A percentile compares a stretch with the other conserved stretches of the same genome.
These are phyloP conservation scores for Papilio polyxenes DNA, from an alignment of 1,140 invertebrate genomes.

Conservation along the genomic window DNA sequence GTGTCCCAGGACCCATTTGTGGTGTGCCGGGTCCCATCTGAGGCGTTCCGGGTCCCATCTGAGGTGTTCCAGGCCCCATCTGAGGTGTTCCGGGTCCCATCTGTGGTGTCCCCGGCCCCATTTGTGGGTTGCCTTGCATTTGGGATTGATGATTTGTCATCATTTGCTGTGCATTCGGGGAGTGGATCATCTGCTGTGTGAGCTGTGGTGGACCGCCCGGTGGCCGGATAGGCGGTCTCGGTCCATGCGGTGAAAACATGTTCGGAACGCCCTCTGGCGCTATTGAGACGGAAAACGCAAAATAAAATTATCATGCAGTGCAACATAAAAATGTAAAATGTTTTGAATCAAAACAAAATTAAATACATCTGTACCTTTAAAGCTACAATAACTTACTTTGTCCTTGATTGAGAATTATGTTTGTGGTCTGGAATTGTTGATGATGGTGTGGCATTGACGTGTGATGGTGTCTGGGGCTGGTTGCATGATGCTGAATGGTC, in stretches of 20 bases:
- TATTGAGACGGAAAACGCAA: conserved; percentile 69
- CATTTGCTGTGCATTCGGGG: conserved; percentile 63
- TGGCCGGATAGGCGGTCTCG: conserved; percentile 62
- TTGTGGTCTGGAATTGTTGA: conserved; percentile 72
- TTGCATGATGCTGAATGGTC: conserved; percentile 92
- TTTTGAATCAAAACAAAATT: conserved; percentile 47
- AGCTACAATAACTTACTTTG: conserved; percentile 63
- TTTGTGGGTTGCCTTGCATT: conserved; percentile 49
- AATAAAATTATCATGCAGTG: conserved; percentile 71
- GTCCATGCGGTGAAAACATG: conserved; percentile 74
- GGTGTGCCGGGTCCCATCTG: conserved; percentile 65
- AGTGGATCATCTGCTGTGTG: conserved; percentile 59
- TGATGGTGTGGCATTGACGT: conserved; percentile 72
- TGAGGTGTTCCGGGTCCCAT: conserved; percentile 61
- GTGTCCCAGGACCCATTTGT: conserved; percentile 64
- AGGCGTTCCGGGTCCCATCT: conserved; percentile 56
- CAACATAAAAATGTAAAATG: conserved; percentile 66
- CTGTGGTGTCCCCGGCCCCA: conserved; percentile 51
- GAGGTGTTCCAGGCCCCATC: conserved; percentile 53
- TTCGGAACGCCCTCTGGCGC: conserved; percentile 76
- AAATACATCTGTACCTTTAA: conserved; percentile 36
- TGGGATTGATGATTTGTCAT: conserved; percentile 54
- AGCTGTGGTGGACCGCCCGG: conserved; percentile 60
- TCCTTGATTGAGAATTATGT: conserved; percentile 76
- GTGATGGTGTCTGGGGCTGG: conserved; percentile 79